Conservation (phyloP, 2,113 vertebrate genomes). For the Elanus axillaris region DNA sequence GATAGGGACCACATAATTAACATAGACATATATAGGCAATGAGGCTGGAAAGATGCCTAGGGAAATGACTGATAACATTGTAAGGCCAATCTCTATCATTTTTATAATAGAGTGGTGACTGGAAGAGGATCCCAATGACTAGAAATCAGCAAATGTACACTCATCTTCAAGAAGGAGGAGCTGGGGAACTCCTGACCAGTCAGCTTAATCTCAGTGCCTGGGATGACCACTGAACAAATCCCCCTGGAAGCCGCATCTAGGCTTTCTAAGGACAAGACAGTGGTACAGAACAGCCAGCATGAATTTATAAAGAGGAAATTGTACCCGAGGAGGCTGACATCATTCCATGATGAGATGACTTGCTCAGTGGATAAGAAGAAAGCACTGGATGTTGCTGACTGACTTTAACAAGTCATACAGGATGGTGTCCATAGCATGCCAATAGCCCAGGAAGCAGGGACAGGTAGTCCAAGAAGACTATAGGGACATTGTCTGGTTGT, state of each 20-base stretch:
- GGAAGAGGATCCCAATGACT: background rate
- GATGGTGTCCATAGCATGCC: too few species aligned
- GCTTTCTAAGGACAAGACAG: background rate
- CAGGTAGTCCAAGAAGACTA: background rate
- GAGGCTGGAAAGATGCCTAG: background rate
- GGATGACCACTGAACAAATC: background rate
- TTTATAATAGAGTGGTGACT: background rate
- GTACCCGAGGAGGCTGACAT: background rate
- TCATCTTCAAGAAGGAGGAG: background rate
- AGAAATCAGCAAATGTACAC: background rate
- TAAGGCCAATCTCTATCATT: background rate
- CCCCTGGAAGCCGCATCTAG: background rate
- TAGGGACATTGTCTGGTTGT: fast-evolving
- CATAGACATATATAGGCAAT: background rate
- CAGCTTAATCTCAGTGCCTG: background rate
- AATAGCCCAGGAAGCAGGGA: background rate
- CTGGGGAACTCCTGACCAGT: background rate
- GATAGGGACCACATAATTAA: background rate
- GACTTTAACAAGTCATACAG: background rate
- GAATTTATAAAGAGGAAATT: background rate
- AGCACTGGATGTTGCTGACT: background rate
- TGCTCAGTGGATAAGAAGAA: background rate
- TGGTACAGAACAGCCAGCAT: background rate
- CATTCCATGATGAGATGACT: background rate
- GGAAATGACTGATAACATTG: background rate